Evolutionary conservation across 2,113 vertebrate genomes (phyloP), one percentile per base, ranked within the genome.

Genomic region (Mirza zaza): DNA sequence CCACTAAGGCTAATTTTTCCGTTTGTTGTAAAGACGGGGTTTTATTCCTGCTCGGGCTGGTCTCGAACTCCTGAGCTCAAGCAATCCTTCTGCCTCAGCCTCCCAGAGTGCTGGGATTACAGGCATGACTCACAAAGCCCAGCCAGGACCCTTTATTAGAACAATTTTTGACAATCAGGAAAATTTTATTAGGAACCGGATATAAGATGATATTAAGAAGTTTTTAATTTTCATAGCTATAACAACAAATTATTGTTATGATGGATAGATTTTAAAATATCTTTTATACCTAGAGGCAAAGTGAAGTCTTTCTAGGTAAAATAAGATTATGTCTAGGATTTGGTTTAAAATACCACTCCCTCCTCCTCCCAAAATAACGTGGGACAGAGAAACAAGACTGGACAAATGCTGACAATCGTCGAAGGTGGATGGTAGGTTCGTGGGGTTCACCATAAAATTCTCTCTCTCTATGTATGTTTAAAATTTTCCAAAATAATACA

Each of bases 271-370:
- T 93, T 83, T 77, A n/a, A 83, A 87, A 93, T 70, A 48, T 52
- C 10, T 48, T 93, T 75, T 87, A 15, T 75, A 48, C 23, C 52
- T 89, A 55, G 45, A 57, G 34, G 36, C 12, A 65, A 67, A 29
- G 1, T 79, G 27, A 85, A 92, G 20, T 73, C 67, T 80, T 90
- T 90, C 85, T 67, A 59, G 65, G 8, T 59, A 90, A 95, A 86
- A 36, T 90, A 76, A 27, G 29, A 63, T 32, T 36, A 81, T 21
- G 3, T 42, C 32, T 39, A 5, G 45, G 42, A 36, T 45, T 84
- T 88, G 34, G 76, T 87, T 94, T 91, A 87, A 87, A 91, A 87
- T 76, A 42, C 55, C 45, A 92, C 55, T 25, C 10, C 55, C 23
- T 25, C 14, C 45, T 45, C 34, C 0, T 36, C n/a, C 20, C 7